Percentiles rank a stretch among this genome's conserved stretches.
Evolutionary conservation across 2,797 vertebrate genomes (phyloP).

Genomic region (Intellagama lesueurii): DNA sequence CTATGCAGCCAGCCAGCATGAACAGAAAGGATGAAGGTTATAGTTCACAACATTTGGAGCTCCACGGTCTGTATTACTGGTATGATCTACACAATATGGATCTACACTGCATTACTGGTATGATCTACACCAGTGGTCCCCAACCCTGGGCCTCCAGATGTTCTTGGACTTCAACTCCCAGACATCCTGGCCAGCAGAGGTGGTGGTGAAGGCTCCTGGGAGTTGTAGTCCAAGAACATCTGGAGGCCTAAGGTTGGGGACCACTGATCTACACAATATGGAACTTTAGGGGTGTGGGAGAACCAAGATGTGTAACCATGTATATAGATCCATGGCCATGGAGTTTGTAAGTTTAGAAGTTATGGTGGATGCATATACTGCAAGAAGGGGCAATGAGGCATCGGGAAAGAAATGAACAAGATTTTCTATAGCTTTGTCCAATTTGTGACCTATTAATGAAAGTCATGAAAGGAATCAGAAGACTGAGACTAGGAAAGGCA

Average conservation of each 20-base stretch:
- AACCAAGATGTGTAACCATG: not conserved
- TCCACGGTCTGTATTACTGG: not conserved
- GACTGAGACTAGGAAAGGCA: no score
- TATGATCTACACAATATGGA: not conserved
- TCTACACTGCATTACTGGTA: no score
- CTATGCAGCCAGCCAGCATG: not conserved
- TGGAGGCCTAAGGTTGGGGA: no score
- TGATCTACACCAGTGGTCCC: no score
- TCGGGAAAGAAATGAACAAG: not conserved
- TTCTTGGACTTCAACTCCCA: no score
- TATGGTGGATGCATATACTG: not conserved
- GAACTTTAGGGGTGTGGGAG: not conserved
- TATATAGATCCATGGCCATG: not conserved
- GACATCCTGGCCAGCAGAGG: no score
- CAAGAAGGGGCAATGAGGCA: not conserved
- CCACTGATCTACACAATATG: not conserved
- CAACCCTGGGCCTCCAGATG: no score
- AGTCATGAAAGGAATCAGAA: not conserved
- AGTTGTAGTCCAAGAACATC: no score
- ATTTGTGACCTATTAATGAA: not conserved
- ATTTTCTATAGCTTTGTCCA: not conserved
- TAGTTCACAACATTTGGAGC: not conserved
- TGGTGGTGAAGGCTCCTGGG: no score
- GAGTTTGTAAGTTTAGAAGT: not conserved
- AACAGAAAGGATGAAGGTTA: not conserved